Evolutionary conservation across 2,797 vertebrate genomes (phyloP), one percentile per base, ranked within the genome.

Genomic region (Hylomyscus alleni): DNA sequence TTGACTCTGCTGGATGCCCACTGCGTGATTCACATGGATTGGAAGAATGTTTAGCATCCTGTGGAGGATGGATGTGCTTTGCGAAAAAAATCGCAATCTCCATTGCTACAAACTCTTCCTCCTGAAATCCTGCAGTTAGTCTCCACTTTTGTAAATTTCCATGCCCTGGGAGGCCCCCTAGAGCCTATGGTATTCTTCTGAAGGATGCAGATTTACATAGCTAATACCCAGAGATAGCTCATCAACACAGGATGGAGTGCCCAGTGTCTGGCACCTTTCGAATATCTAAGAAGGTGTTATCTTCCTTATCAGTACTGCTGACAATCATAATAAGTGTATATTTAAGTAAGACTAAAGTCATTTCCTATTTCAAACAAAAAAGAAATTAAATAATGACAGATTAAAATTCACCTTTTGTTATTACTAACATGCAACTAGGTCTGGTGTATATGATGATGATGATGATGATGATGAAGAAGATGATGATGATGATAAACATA

Each of bases 321-420:
- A 3, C 17, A 31, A 56, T 73, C 6, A 58, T 37, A 93, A 44
- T 50, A 80, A 6, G 75, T 69, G 6, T 11, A 9, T 34, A 17
- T 78, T 40, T 37, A 20, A 44, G 17, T 10, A 67, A 62, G n/a
- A 17, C 47, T 31, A 44, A 47, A 92, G 65, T 54, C 26, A 22
- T 31, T n/a, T 82, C 29, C 13, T 62, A 40, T 86, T 77, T 93
- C 60, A 67, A 82, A 34, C 80, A 34, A 92, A 78, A 52, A 90
- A 83, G 13, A 37, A 85, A n/a, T 6, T 44, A 90, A 84, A 47
- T 67, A 91, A 14, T 31, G 91, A 84, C 77, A 40, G 40, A 60
- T 11, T 67, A 90, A 85, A 75, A 67, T 89, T 60, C 60, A 86
- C 77, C 29, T 22, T 65, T 80, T 34, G 40, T 20, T 78, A 19